Base-by-base conservation (phyloP, 2,797 vertebrate species). In the Rhinatrema bivittatum region DNA sequence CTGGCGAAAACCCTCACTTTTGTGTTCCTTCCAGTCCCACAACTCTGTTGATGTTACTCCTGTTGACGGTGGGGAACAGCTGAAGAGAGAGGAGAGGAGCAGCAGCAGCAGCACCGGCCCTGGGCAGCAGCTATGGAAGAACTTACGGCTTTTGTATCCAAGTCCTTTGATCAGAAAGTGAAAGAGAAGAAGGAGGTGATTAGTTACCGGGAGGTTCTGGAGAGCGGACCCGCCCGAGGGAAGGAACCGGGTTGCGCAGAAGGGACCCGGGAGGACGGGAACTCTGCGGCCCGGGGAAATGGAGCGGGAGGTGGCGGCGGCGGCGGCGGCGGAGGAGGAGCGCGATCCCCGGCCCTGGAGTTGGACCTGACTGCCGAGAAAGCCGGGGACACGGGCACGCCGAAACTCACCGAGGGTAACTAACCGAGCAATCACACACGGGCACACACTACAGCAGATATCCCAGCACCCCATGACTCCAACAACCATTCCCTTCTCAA, bases 101-200 rank as follows among this genome's bases (percentile, higher is more conserved):
- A n/a, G n/a, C n/a, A n/a, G n/a, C n/a, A n/a, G 43, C 37, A 25
- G 39, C 37, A 50, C 52, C 32, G 59, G 25, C 42, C 42, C 38
- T 56, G 70, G 54, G 46, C 74, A 56, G 61, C 69, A 70, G 84
- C 87, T 80, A 97, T 97, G 94, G 94, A 97, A 90, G 93, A 97
- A 85, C 93, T 97, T 65, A 97, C 94, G 54, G 94, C 94, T 46
- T 97, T 97, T 74, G 93, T 96, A 62, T 96, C 93, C 39, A 97
- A 97, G 82, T 97, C 94, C 63, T 97, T 97, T 86, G 93, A 97
- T 78, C 91, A 94, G 71, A 97, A 97, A 87, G 89, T 96, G 66
- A 97, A 97, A 75, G 94, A 96, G 74, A 95, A 91, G 81, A 97
- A 97, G 85, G 94, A 97, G 60, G 87, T 88, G 63, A 94, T 94